Percentiles rank a stretch among this genome's conserved stretches.
These are phyloP conservation scores for Tinamus major DNA, from an alignment of 2,797 vertebrate species.

Conservation along the genomic window DNA sequence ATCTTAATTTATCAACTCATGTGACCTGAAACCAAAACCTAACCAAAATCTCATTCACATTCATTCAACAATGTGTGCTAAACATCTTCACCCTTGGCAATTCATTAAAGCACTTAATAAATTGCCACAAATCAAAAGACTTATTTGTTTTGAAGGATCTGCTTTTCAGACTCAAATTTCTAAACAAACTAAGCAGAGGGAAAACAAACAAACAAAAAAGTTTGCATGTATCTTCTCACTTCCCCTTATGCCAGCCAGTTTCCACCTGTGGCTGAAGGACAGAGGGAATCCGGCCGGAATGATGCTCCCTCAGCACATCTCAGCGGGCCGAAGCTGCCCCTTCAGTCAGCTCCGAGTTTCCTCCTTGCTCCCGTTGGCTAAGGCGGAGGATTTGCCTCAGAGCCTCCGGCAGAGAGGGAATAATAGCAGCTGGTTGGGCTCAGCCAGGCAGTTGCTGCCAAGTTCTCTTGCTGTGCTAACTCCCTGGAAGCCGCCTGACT, in stretches of 20 bases:
- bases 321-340: background rate
- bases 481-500: background rate
- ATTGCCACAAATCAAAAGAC: background rate
- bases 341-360: background rate
- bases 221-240: background rate
- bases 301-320: background rate
- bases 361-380: background rate
- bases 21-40: background rate
- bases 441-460: background rate
- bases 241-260: background rate
- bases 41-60: background rate
- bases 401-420: background rate
- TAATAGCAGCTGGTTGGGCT: rapidly evolving
- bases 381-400: background rate
- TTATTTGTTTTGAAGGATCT: background rate
- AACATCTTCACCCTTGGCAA: background rate
- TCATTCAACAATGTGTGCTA: background rate
- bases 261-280: background rate
- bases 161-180: background rate
- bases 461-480: background rate
- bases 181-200: background rate
- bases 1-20: background rate
- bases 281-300: background rate
- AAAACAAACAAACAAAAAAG: background rate
- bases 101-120: background rate